A percentile compares a stretch with the other conserved stretches of the same genome.
Evolutionary conservation across 1,140 invertebrate genomes (phyloP).

Genomic region (Tachypleus tridentatus): DNA sequence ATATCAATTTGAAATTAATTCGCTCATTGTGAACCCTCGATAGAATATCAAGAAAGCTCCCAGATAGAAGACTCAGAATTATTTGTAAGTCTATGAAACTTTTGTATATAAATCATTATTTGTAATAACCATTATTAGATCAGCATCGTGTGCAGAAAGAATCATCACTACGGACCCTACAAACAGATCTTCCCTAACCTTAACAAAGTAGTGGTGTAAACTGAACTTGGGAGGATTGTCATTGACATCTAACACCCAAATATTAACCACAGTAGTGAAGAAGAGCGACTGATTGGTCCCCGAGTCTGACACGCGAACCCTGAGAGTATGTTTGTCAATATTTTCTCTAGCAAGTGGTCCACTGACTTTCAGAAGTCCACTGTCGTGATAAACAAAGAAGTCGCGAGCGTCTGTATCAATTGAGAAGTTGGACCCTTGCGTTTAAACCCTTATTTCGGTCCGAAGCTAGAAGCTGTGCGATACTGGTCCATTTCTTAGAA

Average conservation of each 20-base stretch:
- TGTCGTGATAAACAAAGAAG: slow-evolving; percentile 64
- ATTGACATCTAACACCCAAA: slow-evolving; percentile 78
- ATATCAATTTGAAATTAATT: too few species aligned
- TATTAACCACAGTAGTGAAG: slow-evolving; percentile 58
- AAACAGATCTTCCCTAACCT: slow-evolving; percentile 82
- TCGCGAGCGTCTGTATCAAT: slow-evolving; percentile 65
- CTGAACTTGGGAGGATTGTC: slow-evolving; percentile 74
- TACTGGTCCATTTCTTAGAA: slow-evolving; percentile 44
- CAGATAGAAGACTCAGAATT: too few species aligned
- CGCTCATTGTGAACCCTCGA: too few species aligned
- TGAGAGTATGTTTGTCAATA: slow-evolving; percentile 66
- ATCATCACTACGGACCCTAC: slow-evolving; percentile 70
- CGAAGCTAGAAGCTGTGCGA: slow-evolving; percentile 53
- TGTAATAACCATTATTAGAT: slow-evolving; percentile 66
- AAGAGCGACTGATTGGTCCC: slow-evolving; percentile 40
- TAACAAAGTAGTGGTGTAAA: slow-evolving; percentile 48
- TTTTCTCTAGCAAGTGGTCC: slow-evolving; percentile 68
- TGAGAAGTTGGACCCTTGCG: slow-evolving; percentile 63
- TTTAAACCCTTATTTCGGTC: slow-evolving; percentile 67
- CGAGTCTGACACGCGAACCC: slow-evolving; percentile 65
- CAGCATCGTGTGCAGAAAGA: slow-evolving; percentile 73
- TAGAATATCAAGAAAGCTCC: too few species aligned
- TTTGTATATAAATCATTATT: too few species aligned
- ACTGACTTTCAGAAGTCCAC: slow-evolving; percentile 62
- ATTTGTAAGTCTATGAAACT: too few species aligned